Evolutionary conservation across 2,113 vertebrate genomes (phyloP), one percentile per base, ranked within the genome.

Genomic region (Tetraodon nigroviridis): DNA sequence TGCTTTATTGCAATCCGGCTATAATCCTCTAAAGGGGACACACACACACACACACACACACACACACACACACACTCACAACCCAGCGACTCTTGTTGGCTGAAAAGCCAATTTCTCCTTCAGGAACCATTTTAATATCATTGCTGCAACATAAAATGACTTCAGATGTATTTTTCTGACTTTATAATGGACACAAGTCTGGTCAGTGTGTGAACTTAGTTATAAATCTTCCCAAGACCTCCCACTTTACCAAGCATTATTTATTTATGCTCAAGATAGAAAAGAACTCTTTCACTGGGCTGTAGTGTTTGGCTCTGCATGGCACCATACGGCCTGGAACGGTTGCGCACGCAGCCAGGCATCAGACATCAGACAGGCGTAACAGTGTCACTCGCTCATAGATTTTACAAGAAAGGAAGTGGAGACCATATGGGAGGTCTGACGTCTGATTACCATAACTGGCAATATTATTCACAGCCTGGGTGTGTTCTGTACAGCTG

Each of bases 401-500:
- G 24, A 27, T 27, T 27, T 49, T 32, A 57, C 50, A 13, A 20
- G 47, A 44, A 55, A 59, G n/a, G 58, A 55, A 51, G 18, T 0
- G 15, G 4, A 20, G 18, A 57, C 32, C 2, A 37, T 37, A 10
- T 11, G 32, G 32, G 32, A 37, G 32, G 32, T 42, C 22, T 51
- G 58, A 59, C 56, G 51, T 49, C n/a, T 32, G 14, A 27, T 27
- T 27, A 4, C 18, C 10, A 54, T 51, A 51, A 62, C 58, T 11
- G 8, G 3, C 32, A 37, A 55, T 61, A 57, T 42, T 61, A 57
- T 42, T 49, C 40, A 54, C 37, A 21, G 45, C 55, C 50, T 66
- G 44, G n/a, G 45, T 70, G 8, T 48, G 62, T 29, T 61, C 32
- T 29, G 5, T 64, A 22, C 84, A 90, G 92, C 79, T 92, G 82